Conservation (phyloP, 1,140 invertebrate species). For the Nixonia krombeini region DNA sequence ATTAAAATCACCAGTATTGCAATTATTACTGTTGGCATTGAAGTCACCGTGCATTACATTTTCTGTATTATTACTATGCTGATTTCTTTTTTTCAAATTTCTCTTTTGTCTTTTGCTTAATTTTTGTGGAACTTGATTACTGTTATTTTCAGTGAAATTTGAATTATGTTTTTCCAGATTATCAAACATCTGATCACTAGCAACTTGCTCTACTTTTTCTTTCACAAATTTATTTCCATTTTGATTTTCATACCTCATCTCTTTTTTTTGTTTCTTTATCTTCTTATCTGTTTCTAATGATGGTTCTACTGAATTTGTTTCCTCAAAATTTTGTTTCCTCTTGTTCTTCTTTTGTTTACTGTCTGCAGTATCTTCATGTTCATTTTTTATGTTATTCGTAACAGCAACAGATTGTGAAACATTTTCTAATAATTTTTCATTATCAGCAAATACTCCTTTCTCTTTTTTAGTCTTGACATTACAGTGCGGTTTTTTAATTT, state of each 20-base stretch:
- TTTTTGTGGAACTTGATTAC: conserved; percentile 6
- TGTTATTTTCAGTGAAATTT: too few relatives aligned
- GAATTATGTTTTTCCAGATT: too few relatives aligned
- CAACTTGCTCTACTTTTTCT: too few relatives aligned
- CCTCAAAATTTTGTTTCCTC: background rate
- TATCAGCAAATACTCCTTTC: conserved; percentile 11
- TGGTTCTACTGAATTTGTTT: background rate
- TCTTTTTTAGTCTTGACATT: conserved; percentile 7
- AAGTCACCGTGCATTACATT: background rate
- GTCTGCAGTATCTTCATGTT: background rate
- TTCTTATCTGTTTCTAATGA: background rate
- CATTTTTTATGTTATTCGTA: background rate
- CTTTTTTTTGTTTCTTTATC: too few relatives aligned
- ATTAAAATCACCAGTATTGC: conserved; percentile 31
- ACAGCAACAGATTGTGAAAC: too few relatives aligned
- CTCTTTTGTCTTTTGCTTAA: conserved; percentile 61
- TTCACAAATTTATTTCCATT: too few relatives aligned
- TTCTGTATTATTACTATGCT: conserved; percentile 6
- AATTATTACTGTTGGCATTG: conserved; percentile 32
- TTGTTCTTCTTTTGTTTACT: background rate
- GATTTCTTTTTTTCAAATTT: conserved; percentile 43
- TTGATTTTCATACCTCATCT: too few relatives aligned
- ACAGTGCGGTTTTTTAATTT: conserved; percentile 38
- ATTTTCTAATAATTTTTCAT: too few relatives aligned
- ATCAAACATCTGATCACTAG: too few relatives aligned